A percentile compares a stretch with the other conserved stretches of the same genome.
phyloP scores from a whole-genome alignment of 2,113 vertebrate genomes.

The Saccopteryx bilineata region DNA sequence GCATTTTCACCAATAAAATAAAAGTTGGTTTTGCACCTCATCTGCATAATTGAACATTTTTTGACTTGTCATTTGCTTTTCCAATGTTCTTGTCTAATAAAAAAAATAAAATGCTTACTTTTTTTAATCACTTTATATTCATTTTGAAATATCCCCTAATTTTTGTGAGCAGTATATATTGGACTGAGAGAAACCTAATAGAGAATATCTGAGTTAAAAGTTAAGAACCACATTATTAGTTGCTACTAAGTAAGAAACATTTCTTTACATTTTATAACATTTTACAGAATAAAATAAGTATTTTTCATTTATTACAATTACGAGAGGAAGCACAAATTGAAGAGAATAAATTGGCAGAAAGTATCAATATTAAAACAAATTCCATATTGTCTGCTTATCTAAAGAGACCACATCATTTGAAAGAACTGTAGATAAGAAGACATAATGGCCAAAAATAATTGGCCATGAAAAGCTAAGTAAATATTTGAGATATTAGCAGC shows the following conservation, averaged over 20 bases:
- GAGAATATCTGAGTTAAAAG: slow-evolving; percentile 22
- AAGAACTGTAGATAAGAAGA: neutral
- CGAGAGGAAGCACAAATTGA: neutral
- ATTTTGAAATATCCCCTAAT: no score
- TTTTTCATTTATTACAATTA: neutral
- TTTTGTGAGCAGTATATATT: neutral
- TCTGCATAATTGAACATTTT: no score
- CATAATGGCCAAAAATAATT: neutral
- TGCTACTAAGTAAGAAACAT: neutral
- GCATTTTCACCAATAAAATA: no score
- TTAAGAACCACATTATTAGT: neutral
- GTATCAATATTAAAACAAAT: neutral
- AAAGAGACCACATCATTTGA: neutral
- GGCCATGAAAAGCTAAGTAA: neutral
- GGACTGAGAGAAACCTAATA: neutral
- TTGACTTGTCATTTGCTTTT: no score
- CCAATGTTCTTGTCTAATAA: no score
- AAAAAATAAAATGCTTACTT: no score
- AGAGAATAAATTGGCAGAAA: neutral
- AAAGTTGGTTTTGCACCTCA: no score
- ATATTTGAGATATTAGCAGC: neutral
- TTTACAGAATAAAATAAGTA: neutral
- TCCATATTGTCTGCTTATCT: neutral
- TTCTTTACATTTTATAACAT: neutral
- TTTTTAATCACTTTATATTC: no score